Evolutionary conservation across 2,113 vertebrate species (phyloP), one percentile per base, ranked within the genome.

Genomic region (Podocnemis expansa): DNA sequence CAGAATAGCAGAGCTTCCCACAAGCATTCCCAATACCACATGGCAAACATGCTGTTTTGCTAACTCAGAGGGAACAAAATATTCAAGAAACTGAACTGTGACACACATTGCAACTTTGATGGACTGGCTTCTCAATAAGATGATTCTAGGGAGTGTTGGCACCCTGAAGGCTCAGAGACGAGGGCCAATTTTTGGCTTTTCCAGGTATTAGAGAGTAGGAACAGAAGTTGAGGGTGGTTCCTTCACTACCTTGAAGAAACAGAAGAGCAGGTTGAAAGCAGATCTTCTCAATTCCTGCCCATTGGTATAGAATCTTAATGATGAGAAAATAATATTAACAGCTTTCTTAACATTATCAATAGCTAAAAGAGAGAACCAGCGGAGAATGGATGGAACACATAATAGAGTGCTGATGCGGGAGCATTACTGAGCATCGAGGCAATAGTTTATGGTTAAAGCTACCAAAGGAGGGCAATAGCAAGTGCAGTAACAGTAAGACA

Each of bases 341-440:
- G 83, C 21, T 0, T 3, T 79, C 73, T 82, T 93, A 94, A 45
- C 2, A 52, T 78, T 24, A 79, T 3, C 93, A 93, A 93, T 88
- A 91, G 94, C 82, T 80, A 55, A 76, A 58, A 52, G 10, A 38
- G 34, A 55, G 83, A 85, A 80, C 51, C 88, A 27, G 51, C 11
- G 3, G 41, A 92, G 89, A 47, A 5, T 45, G 63, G 85, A 84
- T 38, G 83, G 47, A 51, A 55, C 3, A 4, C 56, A 41, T 2
- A 87, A 17, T 0, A 1, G 51, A 67, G 85, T 7, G 47, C 67
- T 78, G 86, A 86, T 4, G 0, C 83, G 16, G 94, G 27, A 76
- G 27, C 2, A 0, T 41, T 13, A 58, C 16, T 21, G 45, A 85
- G 87, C 54, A 0, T 86, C 78, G 11, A 52, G 51, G 73, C 63